These are phyloP conservation scores for Ischnus inquisitorius DNA, from an alignment of 2,888 invertebrate species.

Conservation along the genomic window DNA sequence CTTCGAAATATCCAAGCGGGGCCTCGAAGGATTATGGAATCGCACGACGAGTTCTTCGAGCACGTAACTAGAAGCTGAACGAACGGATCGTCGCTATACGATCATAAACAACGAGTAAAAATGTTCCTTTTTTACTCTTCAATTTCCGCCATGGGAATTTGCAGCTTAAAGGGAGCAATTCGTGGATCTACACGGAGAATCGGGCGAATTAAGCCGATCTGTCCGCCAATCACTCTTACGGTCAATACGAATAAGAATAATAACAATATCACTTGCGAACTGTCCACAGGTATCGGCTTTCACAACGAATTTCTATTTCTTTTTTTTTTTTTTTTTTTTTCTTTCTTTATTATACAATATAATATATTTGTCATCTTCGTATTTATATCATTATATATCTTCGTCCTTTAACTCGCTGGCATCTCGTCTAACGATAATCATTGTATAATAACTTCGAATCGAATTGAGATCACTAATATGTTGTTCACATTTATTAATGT, in stretches of 20 bases:
- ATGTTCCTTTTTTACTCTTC: neutral
- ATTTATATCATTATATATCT: conserved; percentile 61
- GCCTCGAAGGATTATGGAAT: too few relatives aligned
- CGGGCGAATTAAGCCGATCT: neutral
- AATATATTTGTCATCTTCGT: conserved; percentile 63
- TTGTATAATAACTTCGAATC: conserved; percentile 64
- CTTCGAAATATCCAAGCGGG: too few relatives aligned
- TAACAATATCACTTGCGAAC: conserved; percentile 37
- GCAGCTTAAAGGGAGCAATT: conserved; percentile 10
- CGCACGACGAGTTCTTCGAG: too few relatives aligned
- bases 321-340: conserved; percentile 54
- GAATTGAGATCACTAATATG: conserved; percentile 57
- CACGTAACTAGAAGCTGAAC: too few relatives aligned
- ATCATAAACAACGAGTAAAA: too few relatives aligned
- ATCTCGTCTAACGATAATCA: conserved; percentile 68
- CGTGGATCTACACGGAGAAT: neutral
- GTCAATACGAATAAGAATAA: conserved; percentile 24
- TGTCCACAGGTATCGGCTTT: conserved; percentile 22
- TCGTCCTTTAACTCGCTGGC: conserved; percentile 49
- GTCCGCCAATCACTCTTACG: neutral
- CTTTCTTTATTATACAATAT: conserved; percentile 65
- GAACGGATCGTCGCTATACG: too few relatives aligned
- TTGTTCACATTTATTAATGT: conserved; percentile 66
- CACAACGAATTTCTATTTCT: conserved; percentile 36
- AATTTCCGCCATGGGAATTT: conserved; percentile 40